Base-by-base conservation (phyloP, 2,113 vertebrate genomes). In the Seriola dumerili region DNA sequence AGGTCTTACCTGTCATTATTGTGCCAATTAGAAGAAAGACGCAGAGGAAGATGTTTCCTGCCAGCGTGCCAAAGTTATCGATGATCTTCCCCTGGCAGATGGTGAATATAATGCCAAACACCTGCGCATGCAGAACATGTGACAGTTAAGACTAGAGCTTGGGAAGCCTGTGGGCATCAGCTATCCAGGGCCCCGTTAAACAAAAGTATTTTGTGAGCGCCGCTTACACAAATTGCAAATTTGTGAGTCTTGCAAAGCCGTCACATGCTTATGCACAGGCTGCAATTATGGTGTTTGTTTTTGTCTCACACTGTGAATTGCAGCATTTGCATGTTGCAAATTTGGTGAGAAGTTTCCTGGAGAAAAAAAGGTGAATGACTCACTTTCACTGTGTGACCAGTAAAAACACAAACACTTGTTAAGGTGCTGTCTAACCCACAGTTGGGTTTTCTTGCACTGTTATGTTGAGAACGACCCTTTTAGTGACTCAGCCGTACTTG, bases 71-170 rank as follows among this genome's bases (percentile, higher is more conserved):
- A 34, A 96, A 97, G 7, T 0, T 0, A 75, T 98, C 95, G 0
- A 99, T 97, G 81, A 99, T 96, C 91, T 97, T 95, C 5, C 98
- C 97, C 86, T 99, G 96, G 86, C 94, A 72, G 42, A 98, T 96
- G 78, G 98, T 99, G 91, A 99, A 98, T 74, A 96, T 96, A 89
- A 99, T 97, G 73, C 98, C 98, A 78, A 99, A 99, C 73, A 99
- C 94, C 98, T 99, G 93, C 2, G 62, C 64, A 68, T 42, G 75
- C 36, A 80, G 19, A 81, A n/a, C 23, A 78, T 21, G 54, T 1
- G 48, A 29, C 5, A 12, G 61, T 86, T 38, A 81, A 36, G 29
- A 73, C 21, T 0, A 36, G 55, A 58, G 64, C 38, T 23, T 19
- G 6, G 16, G 8, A 50, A 40, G 4, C 34, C 23, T 46, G 46